Conservation (phyloP, 2,113 vertebrate genomes). For the Ammodytes marinus region DNA sequence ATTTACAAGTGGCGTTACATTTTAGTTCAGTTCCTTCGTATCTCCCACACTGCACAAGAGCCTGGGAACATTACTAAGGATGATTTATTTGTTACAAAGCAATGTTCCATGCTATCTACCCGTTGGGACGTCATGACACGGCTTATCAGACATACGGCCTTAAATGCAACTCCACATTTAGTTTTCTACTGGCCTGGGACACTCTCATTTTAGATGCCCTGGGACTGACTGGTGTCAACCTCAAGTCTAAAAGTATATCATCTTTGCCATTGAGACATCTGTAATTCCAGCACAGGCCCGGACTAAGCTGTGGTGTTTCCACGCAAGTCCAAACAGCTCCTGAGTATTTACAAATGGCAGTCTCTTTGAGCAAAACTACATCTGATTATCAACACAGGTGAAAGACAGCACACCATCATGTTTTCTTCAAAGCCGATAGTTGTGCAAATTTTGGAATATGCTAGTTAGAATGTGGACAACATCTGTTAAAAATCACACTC, state of each 20-base stretch:
- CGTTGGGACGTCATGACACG: not conserved
- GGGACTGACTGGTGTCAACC: not conserved
- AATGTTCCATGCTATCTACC: not conserved
- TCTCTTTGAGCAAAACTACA: not conserved
- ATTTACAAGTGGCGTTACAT: not conserved
- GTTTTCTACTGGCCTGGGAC: not conserved
- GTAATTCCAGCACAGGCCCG: not conserved
- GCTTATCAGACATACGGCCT: constrained; percentile 5
- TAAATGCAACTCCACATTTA: not conserved
- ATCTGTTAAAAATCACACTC: not conserved
- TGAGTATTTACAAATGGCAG: not conserved
- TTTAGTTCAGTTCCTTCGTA: not conserved
- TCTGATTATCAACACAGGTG: not conserved
- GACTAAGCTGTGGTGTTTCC: not conserved
- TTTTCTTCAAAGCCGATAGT: not conserved
- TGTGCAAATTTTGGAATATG: not conserved
- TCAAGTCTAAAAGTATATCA: not conserved
- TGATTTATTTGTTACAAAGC: not conserved
- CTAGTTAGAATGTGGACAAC: not conserved
- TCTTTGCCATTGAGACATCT: not conserved
- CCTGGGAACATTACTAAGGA: not conserved
- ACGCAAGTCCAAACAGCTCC: constrained; percentile 24
- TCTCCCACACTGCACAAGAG: not conserved
- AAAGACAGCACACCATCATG: not conserved
- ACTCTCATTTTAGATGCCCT: not conserved